Conservation (phyloP, 2,797 vertebrate species). For the Tapirus indicus region DNA sequence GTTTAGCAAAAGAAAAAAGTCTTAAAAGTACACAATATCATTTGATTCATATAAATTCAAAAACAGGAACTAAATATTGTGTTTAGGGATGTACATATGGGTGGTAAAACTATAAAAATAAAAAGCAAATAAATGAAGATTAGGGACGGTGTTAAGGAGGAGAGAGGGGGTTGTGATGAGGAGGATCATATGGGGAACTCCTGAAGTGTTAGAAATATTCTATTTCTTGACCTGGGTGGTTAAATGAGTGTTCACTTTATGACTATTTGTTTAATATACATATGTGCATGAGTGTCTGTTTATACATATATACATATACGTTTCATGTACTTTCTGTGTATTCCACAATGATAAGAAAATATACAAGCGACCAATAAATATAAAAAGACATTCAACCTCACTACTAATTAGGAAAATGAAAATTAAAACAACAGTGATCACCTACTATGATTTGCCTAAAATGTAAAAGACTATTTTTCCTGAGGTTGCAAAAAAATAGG, state of each 20-base stretch:
- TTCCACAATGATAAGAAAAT: slow-evolving; percentile 6
- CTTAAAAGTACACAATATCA: slow-evolving; percentile 17
- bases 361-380: background rate
- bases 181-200: background rate
- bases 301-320: background rate
- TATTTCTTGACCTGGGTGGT: background rate
- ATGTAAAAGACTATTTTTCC: slow-evolving; percentile 3
- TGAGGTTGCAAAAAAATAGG: background rate
- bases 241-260: background rate
- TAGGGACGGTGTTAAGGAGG: background rate
- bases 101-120: background rate
- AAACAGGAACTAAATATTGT: background rate
- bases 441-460: slow-evolving; percentile 23
- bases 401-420: slow-evolving; percentile 55
- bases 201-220: background rate
- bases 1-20: slow-evolving; percentile 47
- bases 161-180: background rate
- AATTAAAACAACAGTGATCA: slow-evolving; percentile 41
- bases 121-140: background rate
- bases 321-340: background rate
- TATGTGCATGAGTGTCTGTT: background rate
- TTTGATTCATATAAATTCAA: slow-evolving; percentile 45
- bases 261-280: background rate
- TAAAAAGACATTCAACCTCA: slow-evolving; percentile 51
- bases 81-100: background rate